Base-by-base conservation (phyloP, 2,797 vertebrate species). In the Poeciliopsis paucimaculata region DNA sequence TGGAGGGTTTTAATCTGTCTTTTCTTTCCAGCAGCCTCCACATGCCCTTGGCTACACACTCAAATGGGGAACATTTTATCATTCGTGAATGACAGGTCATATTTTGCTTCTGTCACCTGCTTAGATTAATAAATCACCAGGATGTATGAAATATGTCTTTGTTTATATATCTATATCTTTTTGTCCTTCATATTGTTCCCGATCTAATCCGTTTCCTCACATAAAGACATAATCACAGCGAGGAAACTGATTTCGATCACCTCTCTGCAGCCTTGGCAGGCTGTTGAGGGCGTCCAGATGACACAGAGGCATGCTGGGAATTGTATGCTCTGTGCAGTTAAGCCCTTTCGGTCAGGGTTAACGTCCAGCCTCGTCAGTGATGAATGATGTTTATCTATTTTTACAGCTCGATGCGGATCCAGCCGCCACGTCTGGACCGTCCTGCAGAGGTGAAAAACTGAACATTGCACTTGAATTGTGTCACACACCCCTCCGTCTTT, bases 311-410 rank as follows among this genome's bases (percentile, higher is more conserved):
- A 88, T 92, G 90, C 88, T 90, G 90, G 91, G 91, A 90, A 26
- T 87, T 91, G 89, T 90, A 91, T 92, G 88, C 88, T 77, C 72
- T 66, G 83, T 80, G 82, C 75, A 78, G 81, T 89, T 80, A 60
- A 86, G 82, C 83, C 82, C 85, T 77, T 90, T 80, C 92, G 92
- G 86, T 89, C 87, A 87, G 92, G 91, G 92, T 94, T 93, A 93
- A 92, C 91, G 77, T 88, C 83, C 77, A 75, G 81, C 81, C 84
- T 39, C 79, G 84, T 77, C 36, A 76, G 91, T 95, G 94, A 94
- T 85, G 84, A 91, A 89, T 93, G 93, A 90, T 91, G 90, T 90
- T 92, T 94, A 93, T 93, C 92, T 92, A 76, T 91, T 94, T 92
- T 92, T 90, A 91, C 84, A 70, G 89, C 90, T 90, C 87, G 86